Percentiles rank a stretch among this genome's conserved stretches.
These are phyloP conservation scores for Cyprinodon diabolis DNA, from an alignment of 2,797 vertebrate genomes.

Conservation along the genomic window DNA sequence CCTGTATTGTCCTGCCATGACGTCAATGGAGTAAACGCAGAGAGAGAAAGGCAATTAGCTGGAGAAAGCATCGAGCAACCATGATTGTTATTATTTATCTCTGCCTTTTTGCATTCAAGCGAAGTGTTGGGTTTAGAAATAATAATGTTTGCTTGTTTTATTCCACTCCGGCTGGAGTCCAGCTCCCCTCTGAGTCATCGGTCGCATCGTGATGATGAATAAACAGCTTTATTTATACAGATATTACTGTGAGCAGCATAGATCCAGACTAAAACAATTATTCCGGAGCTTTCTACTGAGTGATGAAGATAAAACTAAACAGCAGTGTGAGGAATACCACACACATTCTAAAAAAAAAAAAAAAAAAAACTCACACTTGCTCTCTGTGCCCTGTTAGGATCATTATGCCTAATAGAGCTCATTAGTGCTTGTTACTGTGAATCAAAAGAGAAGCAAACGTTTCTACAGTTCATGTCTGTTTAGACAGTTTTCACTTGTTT, in stretches of 20 bases:
- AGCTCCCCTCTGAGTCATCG: slow-evolving; percentile 52
- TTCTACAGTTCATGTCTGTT: slow-evolving; percentile 8
- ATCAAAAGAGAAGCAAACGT: slow-evolving; percentile 20
- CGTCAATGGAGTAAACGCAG: slow-evolving; percentile 28
- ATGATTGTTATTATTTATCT: slow-evolving; percentile 39
- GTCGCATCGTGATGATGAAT: slow-evolving; percentile 45
- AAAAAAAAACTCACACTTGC: slow-evolving; percentile 1
- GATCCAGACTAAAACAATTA: slow-evolving; percentile 42
- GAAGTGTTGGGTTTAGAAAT: slow-evolving; percentile 12
- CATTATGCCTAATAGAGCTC: slow-evolving; percentile 47
- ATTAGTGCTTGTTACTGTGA: slow-evolving; percentile 37
- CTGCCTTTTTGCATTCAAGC: slow-evolving; percentile 12
- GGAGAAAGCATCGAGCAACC: slow-evolving; percentile 9
- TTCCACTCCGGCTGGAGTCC: slow-evolving; percentile 36
- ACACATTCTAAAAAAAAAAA: background rate
- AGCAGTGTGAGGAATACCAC: background rate
- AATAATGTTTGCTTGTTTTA: slow-evolving; percentile 38
- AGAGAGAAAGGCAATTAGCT: slow-evolving; percentile 43
- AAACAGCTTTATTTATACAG: slow-evolving; percentile 60
- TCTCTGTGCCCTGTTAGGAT: slow-evolving; percentile 25
- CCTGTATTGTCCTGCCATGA: background rate
- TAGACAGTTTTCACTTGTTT: slow-evolving; percentile 15
- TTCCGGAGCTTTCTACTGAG: slow-evolving; percentile 31
- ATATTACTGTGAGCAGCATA: slow-evolving; percentile 46
- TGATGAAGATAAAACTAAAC: slow-evolving; percentile 27